Percentiles rank a stretch among this genome's conserved stretches.
phyloP scores from a whole-genome alignment of 2,797 vertebrate genomes.

The Anguilla marmorata region DNA sequence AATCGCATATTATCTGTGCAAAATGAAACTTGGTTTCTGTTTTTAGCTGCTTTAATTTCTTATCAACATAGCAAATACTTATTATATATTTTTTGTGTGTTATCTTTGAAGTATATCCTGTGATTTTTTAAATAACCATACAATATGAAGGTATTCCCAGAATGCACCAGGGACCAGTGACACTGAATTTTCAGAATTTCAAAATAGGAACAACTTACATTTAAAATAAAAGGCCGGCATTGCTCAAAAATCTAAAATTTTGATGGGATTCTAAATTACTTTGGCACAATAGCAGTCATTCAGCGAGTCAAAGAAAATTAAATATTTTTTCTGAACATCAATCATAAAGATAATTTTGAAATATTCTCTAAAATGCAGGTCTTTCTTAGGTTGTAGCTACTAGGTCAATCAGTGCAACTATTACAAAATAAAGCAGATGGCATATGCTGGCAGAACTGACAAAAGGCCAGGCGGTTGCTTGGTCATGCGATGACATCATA shows the following conservation, averaged over 20 bases:
- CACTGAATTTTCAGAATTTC: neutral
- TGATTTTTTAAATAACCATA: neutral
- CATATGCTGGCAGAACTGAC: neutral
- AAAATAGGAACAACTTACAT: neutral
- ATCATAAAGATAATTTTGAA: neutral
- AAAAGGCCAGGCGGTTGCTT: neutral
- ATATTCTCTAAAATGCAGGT: neutral
- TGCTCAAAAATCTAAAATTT: neutral
- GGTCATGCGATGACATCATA: neutral
- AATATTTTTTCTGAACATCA: neutral
- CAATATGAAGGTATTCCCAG: conserved; percentile 29
- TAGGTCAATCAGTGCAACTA: too few relatives aligned
- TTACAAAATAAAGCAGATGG: too few relatives aligned
- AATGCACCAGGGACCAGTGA: neutral
- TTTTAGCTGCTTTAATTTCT: neutral
- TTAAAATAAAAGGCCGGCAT: neutral
- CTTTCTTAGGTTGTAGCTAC: neutral
- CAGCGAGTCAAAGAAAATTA: neutral
- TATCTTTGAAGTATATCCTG: neutral
- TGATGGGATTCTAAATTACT: neutral
- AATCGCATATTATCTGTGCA: neutral
- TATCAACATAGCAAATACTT: neutral
- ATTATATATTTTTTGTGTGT: conserved; percentile 7
- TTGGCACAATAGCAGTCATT: neutral
- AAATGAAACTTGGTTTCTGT: neutral